These are phyloP conservation scores for Dicrostonyx torquatus DNA, from an alignment of 2,797 vertebrate genomes.

Conservation along the genomic window DNA sequence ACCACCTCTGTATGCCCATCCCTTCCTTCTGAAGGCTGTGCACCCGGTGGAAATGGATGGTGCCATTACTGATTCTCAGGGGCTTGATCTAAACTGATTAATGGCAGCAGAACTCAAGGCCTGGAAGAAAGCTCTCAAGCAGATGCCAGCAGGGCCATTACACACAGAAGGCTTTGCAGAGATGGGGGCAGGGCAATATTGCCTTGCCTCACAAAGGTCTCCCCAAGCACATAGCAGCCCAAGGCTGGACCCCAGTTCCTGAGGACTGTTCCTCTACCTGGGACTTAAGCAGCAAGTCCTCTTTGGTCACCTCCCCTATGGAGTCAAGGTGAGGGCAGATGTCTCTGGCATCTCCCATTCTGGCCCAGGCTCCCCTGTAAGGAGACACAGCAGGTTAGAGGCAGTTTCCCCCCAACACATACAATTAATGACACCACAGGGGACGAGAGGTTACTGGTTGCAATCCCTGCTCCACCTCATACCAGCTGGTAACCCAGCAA, in stretches of 20 bases:
- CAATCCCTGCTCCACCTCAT: not conserved
- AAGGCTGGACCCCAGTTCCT: not conserved
- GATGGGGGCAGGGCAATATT: not conserved
- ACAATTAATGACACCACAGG: not conserved
- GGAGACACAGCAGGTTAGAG: not conserved
- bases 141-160: not conserved
- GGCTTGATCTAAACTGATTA: not conserved
- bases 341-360: conserved; percentile 92
- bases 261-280: conserved; percentile 87
- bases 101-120: not conserved
- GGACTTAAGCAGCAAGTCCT: conserved; percentile 96
- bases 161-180: not conserved
- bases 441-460: not conserved
- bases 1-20: too few species aligned
- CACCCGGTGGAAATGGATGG: not conserved
- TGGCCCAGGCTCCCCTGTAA: conserved; percentile 66
- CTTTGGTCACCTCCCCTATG: conserved; percentile 97
- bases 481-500: not conserved
- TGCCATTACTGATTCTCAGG: not conserved
- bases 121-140: not conserved
- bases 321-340: conserved; percentile 95
- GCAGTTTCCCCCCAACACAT: not conserved
- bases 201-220: not conserved
- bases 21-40: not conserved
- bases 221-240: not conserved